Conservation (phyloP, 1,140 invertebrate species). For the Sipha flava region DNA sequence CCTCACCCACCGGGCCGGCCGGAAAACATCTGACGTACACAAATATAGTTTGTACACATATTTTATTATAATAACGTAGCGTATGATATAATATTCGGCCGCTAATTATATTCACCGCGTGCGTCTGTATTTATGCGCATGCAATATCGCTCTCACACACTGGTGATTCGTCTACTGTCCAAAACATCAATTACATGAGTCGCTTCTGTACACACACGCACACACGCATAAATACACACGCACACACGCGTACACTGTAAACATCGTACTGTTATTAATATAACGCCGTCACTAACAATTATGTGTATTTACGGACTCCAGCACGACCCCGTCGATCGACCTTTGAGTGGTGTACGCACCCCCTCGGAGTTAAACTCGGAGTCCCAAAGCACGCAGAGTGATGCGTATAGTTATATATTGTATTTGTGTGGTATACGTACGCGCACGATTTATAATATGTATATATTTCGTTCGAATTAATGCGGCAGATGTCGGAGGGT, state of each 20-base stretch:
- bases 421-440: too few species aligned
- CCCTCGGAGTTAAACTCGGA: too few species aligned
- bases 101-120: slow-evolving; percentile 25
- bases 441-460: too few species aligned
- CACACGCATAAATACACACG: too few species aligned
- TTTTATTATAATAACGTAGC: background rate
- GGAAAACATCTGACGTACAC: slow-evolving; percentile 12
- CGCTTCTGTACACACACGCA: background rate
- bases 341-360: background rate
- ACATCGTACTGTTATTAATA: background rate
- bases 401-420: too few species aligned
- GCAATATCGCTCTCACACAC: background rate
- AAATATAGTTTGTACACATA: background rate
- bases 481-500: too few species aligned
- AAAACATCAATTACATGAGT: slow-evolving; percentile 1
- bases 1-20: background rate
- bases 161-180: background rate
- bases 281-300: background rate
- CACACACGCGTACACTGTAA: background rate
- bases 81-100: background rate
- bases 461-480: too few species aligned
- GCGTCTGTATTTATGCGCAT: background rate
- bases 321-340: background rate
- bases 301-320: background rate
- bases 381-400: too few species aligned